Percentiles rank a stretch among this genome's conserved stretches.
Evolutionary conservation across 2,797 vertebrate species (phyloP).

Genomic region (Lithobates pipiens): DNA sequence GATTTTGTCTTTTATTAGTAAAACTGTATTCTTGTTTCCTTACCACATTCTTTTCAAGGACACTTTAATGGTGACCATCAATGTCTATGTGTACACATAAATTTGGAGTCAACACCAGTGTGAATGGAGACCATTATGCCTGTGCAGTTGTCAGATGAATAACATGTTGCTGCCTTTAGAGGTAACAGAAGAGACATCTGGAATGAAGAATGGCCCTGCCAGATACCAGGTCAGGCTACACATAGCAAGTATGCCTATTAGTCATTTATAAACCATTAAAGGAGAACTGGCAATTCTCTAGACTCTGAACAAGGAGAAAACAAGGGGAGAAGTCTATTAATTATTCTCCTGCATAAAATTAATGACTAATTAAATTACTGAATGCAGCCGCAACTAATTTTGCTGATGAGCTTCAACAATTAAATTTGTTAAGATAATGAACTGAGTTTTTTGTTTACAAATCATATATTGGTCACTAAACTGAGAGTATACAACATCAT

Average conservation of each 20-base stretch:
- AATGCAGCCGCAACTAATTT: constrained; percentile 10
- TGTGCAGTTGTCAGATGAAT: not conserved
- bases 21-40: not conserved
- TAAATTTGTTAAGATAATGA: constrained; percentile 36
- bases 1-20: not conserved
- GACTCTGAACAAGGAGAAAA: constrained; percentile 17
- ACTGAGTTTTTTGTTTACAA: constrained; percentile 3
- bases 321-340: constrained; percentile 17
- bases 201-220: not conserved
- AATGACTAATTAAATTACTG: constrained; percentile 48
- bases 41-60: not conserved
- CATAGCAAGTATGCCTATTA: not conserved
- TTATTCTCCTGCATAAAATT: constrained; percentile 29
- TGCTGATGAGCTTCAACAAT: constrained; percentile 34
- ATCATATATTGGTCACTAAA: not conserved
- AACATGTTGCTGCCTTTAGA: not conserved
- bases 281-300: not conserved
- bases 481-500: not conserved
- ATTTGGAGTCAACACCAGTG: not conserved
- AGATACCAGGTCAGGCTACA: not conserved
- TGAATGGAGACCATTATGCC: not conserved
- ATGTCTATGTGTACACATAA: not conserved
- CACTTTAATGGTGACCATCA: not conserved
- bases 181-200: not conserved
- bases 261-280: constrained; percentile 10